Conservation (phyloP, 2,797 vertebrate species). For the Eurystomus glaucurus region DNA sequence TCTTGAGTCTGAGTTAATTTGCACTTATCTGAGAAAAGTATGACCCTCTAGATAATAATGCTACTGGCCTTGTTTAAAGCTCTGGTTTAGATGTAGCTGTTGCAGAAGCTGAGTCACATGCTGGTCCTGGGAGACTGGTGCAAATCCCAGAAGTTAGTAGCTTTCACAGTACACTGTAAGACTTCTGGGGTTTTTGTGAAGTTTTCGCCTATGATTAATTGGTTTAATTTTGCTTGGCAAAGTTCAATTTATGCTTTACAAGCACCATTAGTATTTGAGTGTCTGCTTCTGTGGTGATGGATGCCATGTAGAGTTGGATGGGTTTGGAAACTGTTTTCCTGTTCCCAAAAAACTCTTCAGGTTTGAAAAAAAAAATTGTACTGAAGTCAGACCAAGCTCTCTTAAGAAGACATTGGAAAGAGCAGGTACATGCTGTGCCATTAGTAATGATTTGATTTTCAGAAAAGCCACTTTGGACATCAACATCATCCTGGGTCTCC, state of each 20-base stretch:
- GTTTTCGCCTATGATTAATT: conserved; percentile 56
- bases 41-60: not conserved
- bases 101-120: not conserved
- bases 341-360: not conserved
- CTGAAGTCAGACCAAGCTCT: not conserved
- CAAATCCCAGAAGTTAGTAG: not conserved
- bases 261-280: conserved; percentile 60
- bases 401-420: not conserved
- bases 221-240: conserved; percentile 65
- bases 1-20: not conserved
- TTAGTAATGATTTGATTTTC: not conserved
- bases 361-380: not conserved
- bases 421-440: not conserved
- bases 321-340: conserved; percentile 29
- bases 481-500: not conserved
- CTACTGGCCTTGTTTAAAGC: not conserved
- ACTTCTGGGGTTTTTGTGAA: not conserved
- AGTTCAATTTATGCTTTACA: conserved; percentile 64
- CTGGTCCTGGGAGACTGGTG: not conserved
- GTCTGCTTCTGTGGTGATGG: conserved; percentile 34
- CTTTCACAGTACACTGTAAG: not conserved
- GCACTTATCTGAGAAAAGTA: not conserved
- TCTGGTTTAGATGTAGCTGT: not conserved
- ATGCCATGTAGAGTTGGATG: conserved; percentile 18
- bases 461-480: not conserved